Base-by-base conservation (phyloP, 2,113 vertebrate species). In the Macquaria ambigua region DNA sequence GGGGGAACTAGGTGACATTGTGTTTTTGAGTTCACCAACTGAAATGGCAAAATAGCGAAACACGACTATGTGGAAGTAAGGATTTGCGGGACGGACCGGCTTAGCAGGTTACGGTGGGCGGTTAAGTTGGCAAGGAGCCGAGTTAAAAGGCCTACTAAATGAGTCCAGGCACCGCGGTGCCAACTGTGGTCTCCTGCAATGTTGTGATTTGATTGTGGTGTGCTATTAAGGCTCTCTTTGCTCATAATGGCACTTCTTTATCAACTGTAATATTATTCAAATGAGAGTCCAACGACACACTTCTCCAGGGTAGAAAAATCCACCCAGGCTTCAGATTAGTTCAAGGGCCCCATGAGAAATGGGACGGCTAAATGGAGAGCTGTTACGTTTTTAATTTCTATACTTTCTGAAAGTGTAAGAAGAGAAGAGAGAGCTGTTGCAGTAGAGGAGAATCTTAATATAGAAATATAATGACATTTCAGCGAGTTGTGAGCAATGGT, bases 211-310 rank as follows among this genome's bases (percentile, higher is more conserved):
- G 89, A 93, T 93, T 94, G 93, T 89, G 83, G 77, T 62, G 68
- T 15, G 20, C 88, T 91, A 93, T 93, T 93, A 93, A 87, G 77
- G 73, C 84, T 83, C 82, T 89, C 87, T 89, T 86, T 82, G 75
- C 89, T 90, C 82, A 89, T 94, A 92, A 93, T 90, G 86, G 73
- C 75, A 70, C 80, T 85, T 87, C 89, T 94, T 94, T 93, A 93
- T 91, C 91, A 84, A 70, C 84, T 76, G 69, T 92, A 91, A 93
- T 94, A 93, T 87, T 94, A 94, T 95, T 95, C 88, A 94, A 91
- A 94, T 94, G 83, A 93, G 89, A 84, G 79, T 75, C 90, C 84
- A 90, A 92, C 87, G 87, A 90, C 89, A 91, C 82, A 85, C 84
- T 93, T 83, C 89, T 89, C 80, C 15, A 20, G 87, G 92, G 86